Evolutionary conservation across 1,140 invertebrate species (phyloP).

Genomic region (Phocides pigmalion): DNA sequence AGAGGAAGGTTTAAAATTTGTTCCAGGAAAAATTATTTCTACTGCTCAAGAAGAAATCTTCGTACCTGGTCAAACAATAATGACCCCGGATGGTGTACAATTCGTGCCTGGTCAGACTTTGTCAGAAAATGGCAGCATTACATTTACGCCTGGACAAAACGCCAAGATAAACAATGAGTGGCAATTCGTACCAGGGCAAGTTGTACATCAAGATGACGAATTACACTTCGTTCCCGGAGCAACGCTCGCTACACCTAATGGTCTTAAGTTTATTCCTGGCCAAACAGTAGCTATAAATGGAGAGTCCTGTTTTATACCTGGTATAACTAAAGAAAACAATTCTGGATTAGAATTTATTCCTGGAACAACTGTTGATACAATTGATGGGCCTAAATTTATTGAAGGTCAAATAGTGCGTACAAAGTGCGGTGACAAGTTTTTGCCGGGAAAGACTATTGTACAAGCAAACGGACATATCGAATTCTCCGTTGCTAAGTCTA

Average conservation of each 20-base stretch:
- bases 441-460: slow-evolving; percentile 85
- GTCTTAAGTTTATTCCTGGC: slow-evolving; percentile 87
- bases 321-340: slow-evolving; percentile 74
- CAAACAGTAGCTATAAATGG: slow-evolving; percentile 85
- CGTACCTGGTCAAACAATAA: slow-evolving; percentile 88
- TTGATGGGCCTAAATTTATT: slow-evolving; percentile 87
- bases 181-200: slow-evolving; percentile 87
- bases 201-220: slow-evolving; percentile 79
- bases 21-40: slow-evolving; percentile 86
- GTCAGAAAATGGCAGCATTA: slow-evolving; percentile 81
- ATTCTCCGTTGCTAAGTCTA: slow-evolving; percentile 85
- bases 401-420: slow-evolving; percentile 87
- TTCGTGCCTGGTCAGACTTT: slow-evolving; percentile 87
- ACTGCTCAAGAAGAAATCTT: slow-evolving; percentile 83
- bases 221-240: slow-evolving; percentile 86
- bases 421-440: slow-evolving; percentile 84
- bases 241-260: slow-evolving; percentile 86
- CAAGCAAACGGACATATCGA: slow-evolving; percentile 82
- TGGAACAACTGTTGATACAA: slow-evolving; percentile 87
- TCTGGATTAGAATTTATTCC: slow-evolving; percentile 85
- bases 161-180: slow-evolving; percentile 82
- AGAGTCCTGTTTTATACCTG: slow-evolving; percentile 83
- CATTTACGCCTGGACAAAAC: slow-evolving; percentile 88
- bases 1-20: slow-evolving; percentile 87
- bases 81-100: slow-evolving; percentile 84